A percentile compares a stretch with the other conserved stretches of the same genome.
Conservation (phyloP, 1,140 invertebrate genomes). For the Tribolium castaneum region DNA sequence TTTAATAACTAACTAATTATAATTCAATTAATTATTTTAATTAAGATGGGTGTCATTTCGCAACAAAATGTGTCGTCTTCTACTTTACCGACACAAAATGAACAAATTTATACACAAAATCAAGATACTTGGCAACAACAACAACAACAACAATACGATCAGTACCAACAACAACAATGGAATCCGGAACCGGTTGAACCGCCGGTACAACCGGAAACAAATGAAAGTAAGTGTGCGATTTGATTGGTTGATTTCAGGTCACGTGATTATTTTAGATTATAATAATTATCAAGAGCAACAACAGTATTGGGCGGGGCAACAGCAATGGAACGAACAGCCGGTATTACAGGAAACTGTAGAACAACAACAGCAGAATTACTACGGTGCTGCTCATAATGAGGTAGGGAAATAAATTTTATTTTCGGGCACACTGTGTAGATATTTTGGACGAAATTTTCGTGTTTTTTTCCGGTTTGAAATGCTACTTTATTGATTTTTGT, state of each 20-base stretch:
- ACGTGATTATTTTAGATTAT: constrained; percentile 45
- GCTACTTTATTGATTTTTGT: no score
- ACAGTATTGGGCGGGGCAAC: constrained; percentile 53
- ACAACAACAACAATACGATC: constrained; percentile 45
- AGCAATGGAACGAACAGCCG: constrained; percentile 43
- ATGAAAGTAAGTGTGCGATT: neutral
- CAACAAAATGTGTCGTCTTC: constrained; percentile 40
- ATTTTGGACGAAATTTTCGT: no score
- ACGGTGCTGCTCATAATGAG: constrained; percentile 57
- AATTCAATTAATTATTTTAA: constrained; percentile 14
- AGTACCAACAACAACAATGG: constrained; percentile 58
- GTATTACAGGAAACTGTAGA: constrained; percentile 47
- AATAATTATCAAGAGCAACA: constrained; percentile 54
- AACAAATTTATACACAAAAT: constrained; percentile 13
- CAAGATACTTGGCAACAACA: constrained; percentile 15
- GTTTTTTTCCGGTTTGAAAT: no score
- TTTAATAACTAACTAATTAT: neutral
- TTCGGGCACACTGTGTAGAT: no score
- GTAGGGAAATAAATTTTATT: constrained; percentile 30
- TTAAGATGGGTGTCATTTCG: constrained; percentile 54
- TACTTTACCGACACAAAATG: neutral
- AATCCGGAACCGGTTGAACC: constrained; percentile 33
- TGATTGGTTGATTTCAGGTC: no score
- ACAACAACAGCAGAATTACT: constrained; percentile 55
- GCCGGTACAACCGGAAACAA: constrained; percentile 47